A percentile compares a stretch with the other conserved stretches of the same genome.
Conservation (phyloP, 2,888 invertebrate species). For the Eupithecia inturbata region DNA sequence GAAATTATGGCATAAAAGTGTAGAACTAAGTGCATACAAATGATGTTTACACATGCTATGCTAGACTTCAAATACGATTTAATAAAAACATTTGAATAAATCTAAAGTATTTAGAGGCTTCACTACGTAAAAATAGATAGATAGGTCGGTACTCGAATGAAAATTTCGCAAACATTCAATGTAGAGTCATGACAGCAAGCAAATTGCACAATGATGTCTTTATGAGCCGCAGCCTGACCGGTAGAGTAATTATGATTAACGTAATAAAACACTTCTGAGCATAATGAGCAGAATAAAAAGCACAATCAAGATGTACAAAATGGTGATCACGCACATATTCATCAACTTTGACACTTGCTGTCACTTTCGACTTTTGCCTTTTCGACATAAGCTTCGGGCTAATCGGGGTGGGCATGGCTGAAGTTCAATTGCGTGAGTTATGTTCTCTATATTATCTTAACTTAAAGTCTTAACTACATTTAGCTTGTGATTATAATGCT, state of each 20-base stretch:
- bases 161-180: conserved; percentile 1
- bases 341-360: not conserved
- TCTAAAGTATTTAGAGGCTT: not conserved
- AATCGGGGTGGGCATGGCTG: not conserved
- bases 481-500: not conserved
- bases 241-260: conserved; percentile 1
- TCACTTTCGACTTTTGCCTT: not conserved
- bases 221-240: not conserved
- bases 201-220: not conserved
- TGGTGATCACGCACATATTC: not conserved
- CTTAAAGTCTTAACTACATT: not conserved
- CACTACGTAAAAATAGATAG: not conserved
- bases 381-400: not conserved
- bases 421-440: not conserved
- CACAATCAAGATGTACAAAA: conserved; percentile 1
- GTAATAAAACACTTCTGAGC: not conserved
- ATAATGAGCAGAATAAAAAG: not conserved
- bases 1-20: not conserved
- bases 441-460: not conserved
- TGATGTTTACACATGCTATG: not conserved
- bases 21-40: not conserved
- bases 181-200: not conserved
- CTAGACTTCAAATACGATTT: not conserved
- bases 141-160: not conserved
- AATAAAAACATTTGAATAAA: not conserved